Conservation (phyloP, 1,140 invertebrate genomes). For the Hestina assimilis region DNA sequence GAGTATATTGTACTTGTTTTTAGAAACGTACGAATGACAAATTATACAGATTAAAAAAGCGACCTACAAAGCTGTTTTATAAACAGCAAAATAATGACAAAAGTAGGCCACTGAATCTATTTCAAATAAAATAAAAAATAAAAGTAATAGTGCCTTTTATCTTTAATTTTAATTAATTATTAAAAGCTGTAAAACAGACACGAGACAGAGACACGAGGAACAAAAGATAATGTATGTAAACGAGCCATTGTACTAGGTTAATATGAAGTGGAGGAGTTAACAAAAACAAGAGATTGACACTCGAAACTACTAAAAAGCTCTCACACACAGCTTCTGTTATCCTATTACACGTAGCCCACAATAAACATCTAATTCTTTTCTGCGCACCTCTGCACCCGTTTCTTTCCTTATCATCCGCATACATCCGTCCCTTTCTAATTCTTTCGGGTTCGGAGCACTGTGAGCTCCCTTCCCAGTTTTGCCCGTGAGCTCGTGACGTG, state of each 20-base stretch:
- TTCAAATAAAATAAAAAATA: background rate
- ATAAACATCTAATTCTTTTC: slow-evolving; percentile 77
- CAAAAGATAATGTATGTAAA: slow-evolving; percentile 12
- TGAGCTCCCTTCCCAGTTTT: slow-evolving; percentile 63
- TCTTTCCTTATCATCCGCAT: slow-evolving; percentile 39
- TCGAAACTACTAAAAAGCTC: slow-evolving; percentile 52
- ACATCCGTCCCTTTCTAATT: slow-evolving; percentile 38
- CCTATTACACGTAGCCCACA: slow-evolving; percentile 71
- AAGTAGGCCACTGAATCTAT: slow-evolving; percentile 5
- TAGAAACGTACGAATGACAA: too few species aligned
- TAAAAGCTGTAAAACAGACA: slow-evolving; percentile 1
- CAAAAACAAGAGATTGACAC: slow-evolving; percentile 34
- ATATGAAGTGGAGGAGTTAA: slow-evolving; percentile 28
- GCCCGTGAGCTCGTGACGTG: slow-evolving; percentile 47
- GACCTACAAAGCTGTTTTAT: background rate
- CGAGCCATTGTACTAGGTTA: slow-evolving; percentile 20
- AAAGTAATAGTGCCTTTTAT: background rate
- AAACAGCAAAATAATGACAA: background rate
- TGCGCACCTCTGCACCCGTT: slow-evolving; percentile 70
- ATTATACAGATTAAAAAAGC: background rate
- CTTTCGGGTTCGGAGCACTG: slow-evolving; percentile 51
- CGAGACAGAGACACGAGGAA: slow-evolving; percentile 4
- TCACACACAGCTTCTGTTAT: slow-evolving; percentile 64
- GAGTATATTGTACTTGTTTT: too few species aligned
- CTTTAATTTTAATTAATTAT: slow-evolving; percentile 9